Base-by-base conservation (phyloP, 2,888 invertebrate species). In the Ischnus inquisitorius region DNA sequence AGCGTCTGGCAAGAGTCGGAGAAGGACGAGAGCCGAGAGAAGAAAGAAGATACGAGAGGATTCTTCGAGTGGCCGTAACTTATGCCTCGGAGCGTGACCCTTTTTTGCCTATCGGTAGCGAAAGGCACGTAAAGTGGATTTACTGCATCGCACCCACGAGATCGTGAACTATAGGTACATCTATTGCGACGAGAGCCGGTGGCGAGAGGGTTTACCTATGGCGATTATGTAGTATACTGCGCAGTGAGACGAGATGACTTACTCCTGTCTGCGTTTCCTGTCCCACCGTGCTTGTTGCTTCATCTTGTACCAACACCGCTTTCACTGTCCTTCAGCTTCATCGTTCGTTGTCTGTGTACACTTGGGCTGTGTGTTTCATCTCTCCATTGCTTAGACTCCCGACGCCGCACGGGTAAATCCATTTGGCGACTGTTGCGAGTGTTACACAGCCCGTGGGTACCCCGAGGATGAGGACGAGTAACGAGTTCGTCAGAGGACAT, bases 51-150 rank as follows among this genome's bases (percentile, higher is more conserved):
- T 84, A 81, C 84, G 80, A 82, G 85, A 87, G 87, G 87, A 46
- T 14, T 46, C 89, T 89, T 89, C 86, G 89, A 91, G 91, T 88
- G 87, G 82, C 89, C 87, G 89, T 91, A 90, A 90, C 85, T 91
- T 91, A 90, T 87, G 87, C 85, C 83, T 81, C 69, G 51, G 84
- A 81, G 84, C 85, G 86, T 85, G 88, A 85, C 88, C 86, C 89
- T 90, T 89, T 34, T 90, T 90, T 91, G 89, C 90, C 90, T 90
- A 91, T 91, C 90, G 88, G 81, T 82, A 82, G 81, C 85, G 87
- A 83, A 87, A 88, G 34, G 86, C 86, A 89, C 88, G 90, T 90
- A 90, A 89, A 89, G 87, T 87, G 88, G 90, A 91, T 90, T 91
- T 91, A 91, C 90, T 86, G 89, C 90, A 85, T 87, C 85, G 87